phyloP scores from a whole-genome alignment of 1,140 invertebrate species.

The Drosophila tristis region DNA sequence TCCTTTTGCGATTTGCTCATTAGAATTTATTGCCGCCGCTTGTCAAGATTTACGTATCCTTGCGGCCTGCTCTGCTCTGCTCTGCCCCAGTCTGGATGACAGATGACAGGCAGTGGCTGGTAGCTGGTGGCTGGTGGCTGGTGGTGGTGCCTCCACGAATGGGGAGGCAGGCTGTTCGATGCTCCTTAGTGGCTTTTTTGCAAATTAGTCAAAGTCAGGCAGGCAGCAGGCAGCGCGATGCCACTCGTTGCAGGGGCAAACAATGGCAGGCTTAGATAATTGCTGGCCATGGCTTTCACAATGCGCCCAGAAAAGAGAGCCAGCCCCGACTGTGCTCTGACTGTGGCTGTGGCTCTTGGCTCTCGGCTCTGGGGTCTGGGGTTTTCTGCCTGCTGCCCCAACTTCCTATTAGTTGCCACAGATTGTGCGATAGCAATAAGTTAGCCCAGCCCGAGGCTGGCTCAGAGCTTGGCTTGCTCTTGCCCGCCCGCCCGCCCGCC shows the following conservation, averaged over 20 bases:
- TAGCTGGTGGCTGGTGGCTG: constrained; percentile 5
- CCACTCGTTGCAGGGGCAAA: constrained; percentile 38
- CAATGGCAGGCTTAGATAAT: constrained; percentile 80
- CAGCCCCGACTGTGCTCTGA: constrained; percentile 25
- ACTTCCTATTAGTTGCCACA: constrained; percentile 80
- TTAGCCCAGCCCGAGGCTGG: constrained; percentile 54
- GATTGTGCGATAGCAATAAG: constrained; percentile 81
- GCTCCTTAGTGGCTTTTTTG: constrained; percentile 63
- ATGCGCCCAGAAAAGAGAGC: constrained; percentile 69
- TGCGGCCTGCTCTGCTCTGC: constrained; percentile 30
- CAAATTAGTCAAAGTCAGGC: constrained; percentile 81
- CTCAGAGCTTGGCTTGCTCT: constrained; percentile 14
- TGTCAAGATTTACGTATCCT: constrained; percentile 83
- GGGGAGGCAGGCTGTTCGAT: constrained; percentile 12
- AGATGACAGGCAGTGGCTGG: constrained; percentile 73
- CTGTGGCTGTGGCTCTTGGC: constrained; percentile 2
- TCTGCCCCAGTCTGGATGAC: constrained; percentile 51
- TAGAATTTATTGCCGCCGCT: constrained; percentile 81
- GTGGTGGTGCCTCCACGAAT: constrained; percentile 3
- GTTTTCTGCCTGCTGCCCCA: constrained; percentile 43
- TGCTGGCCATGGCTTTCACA: constrained; percentile 76
- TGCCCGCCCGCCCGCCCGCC: too few relatives aligned
- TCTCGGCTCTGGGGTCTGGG: background rate
- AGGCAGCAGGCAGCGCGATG: constrained; percentile 21
- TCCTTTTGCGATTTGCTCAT: constrained; percentile 81